Conservation (phyloP, 2,797 vertebrate species). For the Tachyglossus aculeatus region DNA sequence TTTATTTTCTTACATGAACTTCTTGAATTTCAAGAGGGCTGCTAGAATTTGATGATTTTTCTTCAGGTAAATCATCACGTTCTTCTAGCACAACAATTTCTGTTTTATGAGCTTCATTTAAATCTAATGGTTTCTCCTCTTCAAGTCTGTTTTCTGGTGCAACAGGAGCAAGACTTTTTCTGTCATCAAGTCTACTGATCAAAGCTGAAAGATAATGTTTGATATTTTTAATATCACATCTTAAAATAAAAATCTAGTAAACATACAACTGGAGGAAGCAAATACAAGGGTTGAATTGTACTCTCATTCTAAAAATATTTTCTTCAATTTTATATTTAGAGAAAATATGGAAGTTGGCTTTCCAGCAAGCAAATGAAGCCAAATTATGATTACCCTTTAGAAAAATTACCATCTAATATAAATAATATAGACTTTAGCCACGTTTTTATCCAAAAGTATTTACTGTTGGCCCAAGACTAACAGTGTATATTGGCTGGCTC, state of each 20-base stretch:
- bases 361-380: no score
- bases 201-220: conserved; percentile 75
- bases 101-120: conserved; percentile 70
- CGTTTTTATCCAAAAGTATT: no score
- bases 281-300: not conserved
- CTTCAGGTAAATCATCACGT: conserved; percentile 57
- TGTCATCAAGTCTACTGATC: conserved; percentile 75
- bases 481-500: no score
- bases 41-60: conserved; percentile 37
- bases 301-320: not conserved
- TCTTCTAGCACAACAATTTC: conserved; percentile 80
- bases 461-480: no score
- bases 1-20: conserved; percentile 65
- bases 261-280: not conserved
- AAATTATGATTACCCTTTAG: no score
- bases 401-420: no score
- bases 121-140: conserved; percentile 60
- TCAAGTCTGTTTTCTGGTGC: conserved; percentile 68
- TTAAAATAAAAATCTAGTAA: not conserved
- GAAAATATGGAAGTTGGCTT: not conserved
- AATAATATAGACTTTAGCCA: no score
- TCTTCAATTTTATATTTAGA: not conserved
- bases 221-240: not conserved
- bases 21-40: conserved; percentile 54
- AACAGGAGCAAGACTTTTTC: conserved; percentile 72